These are phyloP conservation scores for Apteryx owenii DNA, from an alignment of 2,113 vertebrate species.

Conservation along the genomic window DNA sequence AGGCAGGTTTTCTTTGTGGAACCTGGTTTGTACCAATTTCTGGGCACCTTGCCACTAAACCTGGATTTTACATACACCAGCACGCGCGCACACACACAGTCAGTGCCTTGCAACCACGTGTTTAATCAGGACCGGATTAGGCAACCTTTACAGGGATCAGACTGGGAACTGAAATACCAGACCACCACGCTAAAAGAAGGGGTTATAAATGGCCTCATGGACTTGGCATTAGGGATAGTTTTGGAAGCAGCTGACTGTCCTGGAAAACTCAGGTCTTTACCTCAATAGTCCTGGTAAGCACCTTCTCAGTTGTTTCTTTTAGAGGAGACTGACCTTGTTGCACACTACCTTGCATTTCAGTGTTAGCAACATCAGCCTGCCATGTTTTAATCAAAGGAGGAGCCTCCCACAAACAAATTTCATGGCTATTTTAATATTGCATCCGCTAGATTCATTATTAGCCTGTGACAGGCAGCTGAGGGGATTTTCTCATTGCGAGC, in stretches of 20 bases:
- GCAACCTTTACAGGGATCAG: neutral
- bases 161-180: neutral
- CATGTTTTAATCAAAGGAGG: neutral
- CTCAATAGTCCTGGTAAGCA: neutral
- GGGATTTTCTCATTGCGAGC: accelerated
- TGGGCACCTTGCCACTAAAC: neutral
- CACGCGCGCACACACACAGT: neutral
- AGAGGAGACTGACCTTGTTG: neutral
- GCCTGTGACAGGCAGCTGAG: no score
- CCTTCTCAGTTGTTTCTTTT: neutral
- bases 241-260: neutral
- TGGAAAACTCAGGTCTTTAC: neutral
- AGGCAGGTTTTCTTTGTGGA: neutral
- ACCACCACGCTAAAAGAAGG: neutral
- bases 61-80: neutral
- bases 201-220: neutral
- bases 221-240: neutral
- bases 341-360: neutral
- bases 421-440: neutral
- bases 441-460: neutral
- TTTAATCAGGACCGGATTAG: neutral
- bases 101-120: neutral
- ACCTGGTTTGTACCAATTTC: neutral
- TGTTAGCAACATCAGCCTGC: neutral
- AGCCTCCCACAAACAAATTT: neutral